These are phyloP conservation scores for Chirona hameri DNA, from an alignment of 2,888 invertebrate species.

Conservation along the genomic window DNA sequence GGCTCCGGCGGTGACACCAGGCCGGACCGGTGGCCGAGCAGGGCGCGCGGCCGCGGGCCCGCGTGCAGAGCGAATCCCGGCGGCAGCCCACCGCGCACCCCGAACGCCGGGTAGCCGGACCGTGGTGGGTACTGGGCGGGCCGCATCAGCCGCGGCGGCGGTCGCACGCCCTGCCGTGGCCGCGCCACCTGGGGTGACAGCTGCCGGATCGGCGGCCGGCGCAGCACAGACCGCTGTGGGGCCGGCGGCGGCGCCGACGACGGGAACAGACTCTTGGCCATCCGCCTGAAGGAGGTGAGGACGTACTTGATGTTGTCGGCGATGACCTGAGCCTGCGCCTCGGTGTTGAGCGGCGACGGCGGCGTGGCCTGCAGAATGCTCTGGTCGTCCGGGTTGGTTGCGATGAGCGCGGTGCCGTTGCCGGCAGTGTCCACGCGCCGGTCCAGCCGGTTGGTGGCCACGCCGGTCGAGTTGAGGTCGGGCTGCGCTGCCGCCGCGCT, in stretches of 20 bases:
- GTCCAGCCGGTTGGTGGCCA: not conserved
- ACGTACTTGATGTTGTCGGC: conserved; percentile 30
- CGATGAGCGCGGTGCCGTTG: not conserved
- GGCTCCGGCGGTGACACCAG: too few species aligned
- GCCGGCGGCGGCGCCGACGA: not conserved
- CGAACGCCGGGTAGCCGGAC: not conserved
- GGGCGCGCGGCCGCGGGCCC: too few species aligned
- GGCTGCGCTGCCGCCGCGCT: not conserved
- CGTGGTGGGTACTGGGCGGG: not conserved
- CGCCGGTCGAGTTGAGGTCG: not conserved
- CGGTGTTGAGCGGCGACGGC: not conserved
- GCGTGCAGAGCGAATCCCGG: not conserved
- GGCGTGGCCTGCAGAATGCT: not conserved
- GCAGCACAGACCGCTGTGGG: not conserved
- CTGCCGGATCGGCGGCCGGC: not conserved
- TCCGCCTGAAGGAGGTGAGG: conserved; percentile 25
- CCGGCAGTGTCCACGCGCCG: not conserved
- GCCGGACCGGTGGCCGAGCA: too few species aligned
- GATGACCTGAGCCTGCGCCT: conserved; percentile 24
- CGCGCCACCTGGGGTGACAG: not conserved
- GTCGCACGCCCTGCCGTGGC: not conserved
- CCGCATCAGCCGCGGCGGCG: not conserved
- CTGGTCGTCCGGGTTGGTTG: conserved; percentile 12
- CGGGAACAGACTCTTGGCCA: conserved; percentile 24
- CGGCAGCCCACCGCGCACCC: not conserved